Evolutionary conservation across 1,140 invertebrate species (phyloP).

Genomic region (Saxidomus purpurata): DNA sequence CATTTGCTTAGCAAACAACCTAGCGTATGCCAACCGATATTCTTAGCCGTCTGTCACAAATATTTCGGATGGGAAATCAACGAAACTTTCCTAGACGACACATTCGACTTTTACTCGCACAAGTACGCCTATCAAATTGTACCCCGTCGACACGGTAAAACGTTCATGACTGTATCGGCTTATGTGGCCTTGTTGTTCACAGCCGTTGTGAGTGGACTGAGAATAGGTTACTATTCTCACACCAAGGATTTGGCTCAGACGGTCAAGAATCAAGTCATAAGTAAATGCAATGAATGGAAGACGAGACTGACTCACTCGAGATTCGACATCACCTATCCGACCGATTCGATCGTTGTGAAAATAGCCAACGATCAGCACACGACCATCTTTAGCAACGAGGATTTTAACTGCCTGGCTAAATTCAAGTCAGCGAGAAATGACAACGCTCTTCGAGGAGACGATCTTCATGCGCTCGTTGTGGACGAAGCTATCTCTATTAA

Average conservation of each 20-base stretch:
- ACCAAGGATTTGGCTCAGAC: conserved; percentile 33
- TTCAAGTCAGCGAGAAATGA: conserved; percentile 33
- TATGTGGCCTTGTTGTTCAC: conserved; percentile 33
- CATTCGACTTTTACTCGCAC: not conserved
- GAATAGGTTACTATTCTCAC: conserved; percentile 42
- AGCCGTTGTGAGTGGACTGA: not conserved
- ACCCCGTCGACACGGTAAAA: conserved; percentile 27
- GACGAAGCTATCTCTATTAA: conserved; percentile 30
- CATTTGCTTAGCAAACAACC: conserved; percentile 7
- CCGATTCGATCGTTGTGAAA: conserved; percentile 19
- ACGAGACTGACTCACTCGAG: conserved; percentile 3
- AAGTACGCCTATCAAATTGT: conserved; percentile 28
- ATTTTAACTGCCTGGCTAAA: conserved; percentile 29
- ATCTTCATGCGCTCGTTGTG: conserved; percentile 17
- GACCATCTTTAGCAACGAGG: conserved; percentile 18
- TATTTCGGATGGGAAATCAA: conserved; percentile 12
- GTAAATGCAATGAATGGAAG: conserved; percentile 37
- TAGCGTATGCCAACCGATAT: not conserved
- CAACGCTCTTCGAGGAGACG: conserved; percentile 24
- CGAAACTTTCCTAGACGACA: conserved; percentile 6
- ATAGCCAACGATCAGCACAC: not conserved
- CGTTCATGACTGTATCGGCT: conserved; percentile 15
- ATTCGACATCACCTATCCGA: conserved; percentile 18
- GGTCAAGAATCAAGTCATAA: conserved; percentile 37
- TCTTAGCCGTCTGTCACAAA: not conserved